These are phyloP conservation scores for Chionodraco myersi DNA, from an alignment of 2,113 vertebrate genomes.

Conservation along the genomic window DNA sequence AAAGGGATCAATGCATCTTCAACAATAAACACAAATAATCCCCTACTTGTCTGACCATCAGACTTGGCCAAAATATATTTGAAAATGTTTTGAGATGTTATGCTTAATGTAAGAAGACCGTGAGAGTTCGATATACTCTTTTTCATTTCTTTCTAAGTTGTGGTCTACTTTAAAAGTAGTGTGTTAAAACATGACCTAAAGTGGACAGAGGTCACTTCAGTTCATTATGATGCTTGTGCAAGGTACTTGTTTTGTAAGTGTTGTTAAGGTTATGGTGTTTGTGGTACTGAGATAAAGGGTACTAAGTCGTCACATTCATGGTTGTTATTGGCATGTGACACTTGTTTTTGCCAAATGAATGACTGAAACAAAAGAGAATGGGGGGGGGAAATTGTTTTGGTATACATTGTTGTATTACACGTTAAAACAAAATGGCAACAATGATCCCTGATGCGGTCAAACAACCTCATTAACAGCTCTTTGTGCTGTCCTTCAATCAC, in stretches of 20 bases:
- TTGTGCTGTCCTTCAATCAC: conserved; percentile 23
- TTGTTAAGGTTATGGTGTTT: conserved; percentile 45
- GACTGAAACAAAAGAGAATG: conserved; percentile 58
- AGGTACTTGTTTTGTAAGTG: conserved; percentile 39
- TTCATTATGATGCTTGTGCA: conserved; percentile 30
- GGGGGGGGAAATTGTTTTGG: conserved; percentile 7
- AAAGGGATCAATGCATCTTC: conserved; percentile 75
- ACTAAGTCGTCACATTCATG: conserved; percentile 37
- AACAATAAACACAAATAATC: conserved; percentile 20
- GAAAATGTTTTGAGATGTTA: conserved; percentile 33
- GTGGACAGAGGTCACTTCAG: conserved; percentile 15
- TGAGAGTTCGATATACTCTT: conserved; percentile 4
- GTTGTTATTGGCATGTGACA: conserved; percentile 45
- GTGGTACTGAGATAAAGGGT: conserved; percentile 58
- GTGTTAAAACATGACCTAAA: conserved; percentile 11
- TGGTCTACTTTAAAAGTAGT: conserved; percentile 20
- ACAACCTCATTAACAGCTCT: conserved; percentile 19
- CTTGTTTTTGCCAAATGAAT: conserved; percentile 57
- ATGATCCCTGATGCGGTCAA: conserved; percentile 18
- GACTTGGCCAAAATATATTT: conserved; percentile 25
- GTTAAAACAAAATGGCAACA: not conserved
- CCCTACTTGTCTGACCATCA: not conserved
- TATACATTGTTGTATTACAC: conserved; percentile 22
- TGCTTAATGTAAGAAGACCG: not conserved
- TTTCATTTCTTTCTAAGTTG: not conserved